Base-by-base conservation (phyloP, 2,888 invertebrate genomes). In the Athalia cordata region DNA sequence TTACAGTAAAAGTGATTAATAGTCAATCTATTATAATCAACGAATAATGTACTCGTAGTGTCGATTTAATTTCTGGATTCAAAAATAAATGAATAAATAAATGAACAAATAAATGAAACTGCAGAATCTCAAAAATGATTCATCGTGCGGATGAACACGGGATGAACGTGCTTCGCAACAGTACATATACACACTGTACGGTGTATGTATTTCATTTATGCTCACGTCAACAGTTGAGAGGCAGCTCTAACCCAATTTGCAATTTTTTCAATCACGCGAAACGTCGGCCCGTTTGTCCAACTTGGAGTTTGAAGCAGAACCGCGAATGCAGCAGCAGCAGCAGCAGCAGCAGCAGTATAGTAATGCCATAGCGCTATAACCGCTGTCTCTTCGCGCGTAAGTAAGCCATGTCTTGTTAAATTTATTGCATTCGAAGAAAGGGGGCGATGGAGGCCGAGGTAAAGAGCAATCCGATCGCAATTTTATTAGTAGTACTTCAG, bases 351-450 rank as follows among this genome's bases (percentile, higher is more conserved):
- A 59, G 72, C 72, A 29, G 29, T 29, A 29, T 29, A 29, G 29
- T 29, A 72, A 59, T 72, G 59, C 59, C 45, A 13, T 47, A 59
- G 72, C 72, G 59, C 72, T 72, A 72, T 59, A 72, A 72, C 72
- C 45, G 59, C 72, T 72, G 72, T 72, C 72, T 72, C 59, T 72
- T 72, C 72, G 72, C 72, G 59, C 72, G 72, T 59, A 59, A 72
- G 72, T 72, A 59, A 72, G 59, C 72, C 72, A 59, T 72, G 57
- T 72, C 72, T 72, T 59, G 72, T 72, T 72, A 59, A 72, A 72
- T 72, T 72, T 72, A 72, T 72, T 72, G 57, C 72, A 72, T 45
- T 72, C 45, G 47, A 72, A 72, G 72, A 72, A 72, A 72, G 72
- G 57, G 57, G 72, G 72, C 57, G 72, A 72, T 15, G 47, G 72